Conservation (phyloP, 1,140 invertebrate genomes). For the Stegodyphus dumicola region DNA sequence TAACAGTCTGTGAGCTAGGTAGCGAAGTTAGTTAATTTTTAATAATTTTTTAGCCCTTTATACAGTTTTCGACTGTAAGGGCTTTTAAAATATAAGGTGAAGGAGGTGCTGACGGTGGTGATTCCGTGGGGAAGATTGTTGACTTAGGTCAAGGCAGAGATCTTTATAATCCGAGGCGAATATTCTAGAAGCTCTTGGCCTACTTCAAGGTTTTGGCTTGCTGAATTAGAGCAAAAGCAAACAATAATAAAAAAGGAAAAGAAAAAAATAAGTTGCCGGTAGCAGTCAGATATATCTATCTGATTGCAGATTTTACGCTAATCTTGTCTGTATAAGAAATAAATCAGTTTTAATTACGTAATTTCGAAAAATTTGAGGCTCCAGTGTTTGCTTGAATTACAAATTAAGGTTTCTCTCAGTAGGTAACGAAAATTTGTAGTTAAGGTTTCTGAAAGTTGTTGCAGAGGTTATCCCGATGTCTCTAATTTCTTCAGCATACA, state of each 20-base stretch:
- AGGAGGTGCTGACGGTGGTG: neutral
- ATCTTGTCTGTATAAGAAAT: no score
- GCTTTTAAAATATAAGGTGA: no score
- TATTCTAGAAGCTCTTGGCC: slow-evolving; percentile 43
- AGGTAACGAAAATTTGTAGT: neutral
- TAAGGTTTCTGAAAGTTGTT: slow-evolving; percentile 1
- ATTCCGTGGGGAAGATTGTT: neutral
- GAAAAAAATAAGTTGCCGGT: no score
- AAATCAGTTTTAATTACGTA: no score
- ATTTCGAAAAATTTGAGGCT: no score
- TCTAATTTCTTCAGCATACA: slow-evolving; percentile 23
- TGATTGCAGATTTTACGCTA: slow-evolving; percentile 1
- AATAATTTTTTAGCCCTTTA: no score
- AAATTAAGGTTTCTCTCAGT: neutral
- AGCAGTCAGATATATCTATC: slow-evolving; percentile 32
- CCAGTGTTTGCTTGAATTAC: no score
- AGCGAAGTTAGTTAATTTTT: no score
- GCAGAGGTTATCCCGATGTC: slow-evolving; percentile 22
- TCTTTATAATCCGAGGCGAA: slow-evolving; percentile 5
- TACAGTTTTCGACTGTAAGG: no score
- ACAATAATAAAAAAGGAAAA: neutral
- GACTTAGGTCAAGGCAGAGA: slow-evolving; percentile 17
- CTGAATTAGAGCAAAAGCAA: no score
- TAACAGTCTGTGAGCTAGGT: no score
- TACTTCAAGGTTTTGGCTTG: slow-evolving; percentile 1